Conservation (phyloP, 2,113 vertebrate genomes). For the Theristicus caerulescens region DNA sequence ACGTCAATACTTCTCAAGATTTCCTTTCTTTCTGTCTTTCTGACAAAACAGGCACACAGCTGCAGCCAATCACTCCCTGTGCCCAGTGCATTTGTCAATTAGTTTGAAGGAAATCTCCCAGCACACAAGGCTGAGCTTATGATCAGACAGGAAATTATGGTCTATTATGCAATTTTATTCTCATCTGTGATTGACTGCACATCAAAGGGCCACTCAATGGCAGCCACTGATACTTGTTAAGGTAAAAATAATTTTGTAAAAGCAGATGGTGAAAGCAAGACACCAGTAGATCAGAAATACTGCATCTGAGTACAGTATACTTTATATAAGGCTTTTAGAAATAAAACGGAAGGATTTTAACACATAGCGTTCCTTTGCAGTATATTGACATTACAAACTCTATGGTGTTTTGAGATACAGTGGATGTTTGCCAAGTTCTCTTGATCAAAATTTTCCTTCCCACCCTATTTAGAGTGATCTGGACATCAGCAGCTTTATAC, state of each 20-base stretch:
- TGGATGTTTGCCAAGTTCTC: not conserved
- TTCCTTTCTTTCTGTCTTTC: not conserved
- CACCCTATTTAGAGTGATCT: not conserved
- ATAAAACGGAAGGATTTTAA: not conserved
- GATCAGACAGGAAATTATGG: conserved; percentile 46
- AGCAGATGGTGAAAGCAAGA: conserved; percentile 12
- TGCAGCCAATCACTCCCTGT: conserved; percentile 8
- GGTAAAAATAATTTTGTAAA: conserved; percentile 18
- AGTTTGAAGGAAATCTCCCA: not conserved
- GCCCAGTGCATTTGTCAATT: conserved; percentile 29
- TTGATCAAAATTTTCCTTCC: not conserved
- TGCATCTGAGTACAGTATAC: not conserved
- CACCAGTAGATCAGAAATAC: not conserved
- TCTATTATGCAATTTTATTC: conserved; percentile 42
- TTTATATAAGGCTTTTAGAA: not conserved
- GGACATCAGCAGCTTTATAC: not conserved
- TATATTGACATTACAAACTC: not conserved
- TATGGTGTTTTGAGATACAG: not conserved
- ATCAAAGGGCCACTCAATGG: conserved; percentile 12
- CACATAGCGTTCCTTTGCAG: not conserved
- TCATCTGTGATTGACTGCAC: conserved; percentile 28
- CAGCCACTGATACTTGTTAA: conserved; percentile 12
- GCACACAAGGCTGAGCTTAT: not conserved
- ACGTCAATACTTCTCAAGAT: not conserved
- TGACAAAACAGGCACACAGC: conserved; percentile 5